Base-by-base conservation (phyloP, 2,888 invertebrate species). In the Seladonia tumulorum region DNA sequence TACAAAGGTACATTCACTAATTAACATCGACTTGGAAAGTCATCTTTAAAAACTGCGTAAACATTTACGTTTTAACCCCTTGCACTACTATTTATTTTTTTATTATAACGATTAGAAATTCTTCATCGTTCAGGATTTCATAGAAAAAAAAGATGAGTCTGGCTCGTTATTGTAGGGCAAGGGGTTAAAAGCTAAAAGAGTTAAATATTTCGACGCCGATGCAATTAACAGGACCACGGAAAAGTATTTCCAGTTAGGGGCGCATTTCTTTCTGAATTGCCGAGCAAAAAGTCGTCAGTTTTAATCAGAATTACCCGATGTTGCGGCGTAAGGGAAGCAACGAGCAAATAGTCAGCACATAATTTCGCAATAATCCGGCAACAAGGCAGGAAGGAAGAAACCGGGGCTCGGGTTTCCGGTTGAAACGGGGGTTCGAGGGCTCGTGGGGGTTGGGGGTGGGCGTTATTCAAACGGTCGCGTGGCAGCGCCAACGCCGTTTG, bases 401-500 rank as follows among this genome's bases (percentile, higher is more conserved):
- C 39, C 22, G 10, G 10, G 39, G 10, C 29, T 35, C n/a, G 60
- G 10, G 29, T 5, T 25, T 42, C 60, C 75, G 45, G 25, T 63
- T 39, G 16, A 49, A 76, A 76, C 39, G 45, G 49, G 53, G 49
- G 53, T 68, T 76, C 66, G 49, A 8, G 18, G 35, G 14, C 35
- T 39, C 1, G 14, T 0, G 39, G 53, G 1, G n/a, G n/a, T n/a
- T n/a, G 14, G 10, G n/a, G 16, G n/a, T 22, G 60, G 60, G 25
- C 25, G 63, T 45, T 47, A 45, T 66, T 66, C 63, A 18, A 25
- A 29, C 12, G 35, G 45, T 29, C 53, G 70, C 57, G 60, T 4
- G 76, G 18, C 25, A 16, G 53, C 39, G 49, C 39, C 49, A 45
- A 45, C 74, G 81, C 22, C 53, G 47, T 68, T 75, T 66, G 60